These are phyloP conservation scores for Steinernema khuongi DNA, from an alignment of 1,140 invertebrate species.

Conservation along the genomic window DNA sequence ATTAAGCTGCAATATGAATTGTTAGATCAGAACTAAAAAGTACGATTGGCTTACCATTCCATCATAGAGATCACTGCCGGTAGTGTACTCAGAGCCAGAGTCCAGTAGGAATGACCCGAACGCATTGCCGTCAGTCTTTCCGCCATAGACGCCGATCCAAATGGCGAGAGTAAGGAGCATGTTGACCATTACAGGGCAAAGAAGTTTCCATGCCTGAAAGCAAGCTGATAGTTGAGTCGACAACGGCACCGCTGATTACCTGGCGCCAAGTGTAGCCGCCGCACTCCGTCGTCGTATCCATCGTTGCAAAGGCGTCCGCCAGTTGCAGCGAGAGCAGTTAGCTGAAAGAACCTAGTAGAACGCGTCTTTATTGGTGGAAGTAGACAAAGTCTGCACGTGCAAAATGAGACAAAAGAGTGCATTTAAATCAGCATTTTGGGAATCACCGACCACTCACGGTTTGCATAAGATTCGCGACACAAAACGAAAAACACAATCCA, in stretches of 20 bases:
- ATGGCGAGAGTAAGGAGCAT: conserved; percentile 38
- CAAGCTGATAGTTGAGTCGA: not conserved
- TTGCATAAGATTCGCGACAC: too few relatives aligned
- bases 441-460: too few relatives aligned
- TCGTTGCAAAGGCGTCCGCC: too few relatives aligned
- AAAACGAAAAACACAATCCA: too few relatives aligned
- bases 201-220: conserved; percentile 10
- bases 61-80: conserved; percentile 39
- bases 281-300: not conserved
- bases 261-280: not conserved
- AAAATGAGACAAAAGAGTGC: too few relatives aligned
- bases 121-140: conserved; percentile 27
- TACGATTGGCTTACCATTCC: conserved; percentile 39
- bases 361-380: too few relatives aligned
- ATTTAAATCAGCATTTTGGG: too few relatives aligned
- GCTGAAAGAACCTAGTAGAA: too few relatives aligned
- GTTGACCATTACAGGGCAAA: conserved; percentile 37
- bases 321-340: too few relatives aligned
- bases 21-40: not conserved
- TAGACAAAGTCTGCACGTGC: too few relatives aligned
- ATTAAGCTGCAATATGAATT: conserved; percentile 39
- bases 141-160: conserved; percentile 43
- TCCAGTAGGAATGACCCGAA: conserved; percentile 34
- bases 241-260: not conserved
- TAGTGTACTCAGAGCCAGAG: conserved; percentile 31